These are phyloP conservation scores for Diorhabda sublineata DNA, from an alignment of 1,140 invertebrate species.

Conservation along the genomic window DNA sequence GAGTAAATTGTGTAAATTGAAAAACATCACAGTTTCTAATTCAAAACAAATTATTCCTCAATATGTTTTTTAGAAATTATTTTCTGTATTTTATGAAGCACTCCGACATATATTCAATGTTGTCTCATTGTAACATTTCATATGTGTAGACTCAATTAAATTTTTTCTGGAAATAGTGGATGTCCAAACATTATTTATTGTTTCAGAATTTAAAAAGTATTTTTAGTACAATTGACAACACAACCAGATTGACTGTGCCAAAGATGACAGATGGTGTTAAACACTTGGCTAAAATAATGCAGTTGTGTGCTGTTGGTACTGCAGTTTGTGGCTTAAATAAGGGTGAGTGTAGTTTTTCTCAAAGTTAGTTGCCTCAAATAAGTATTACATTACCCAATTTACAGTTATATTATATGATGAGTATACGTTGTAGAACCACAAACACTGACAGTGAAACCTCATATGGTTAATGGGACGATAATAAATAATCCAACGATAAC, in stretches of 20 bases:
- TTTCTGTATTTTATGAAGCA: no score
- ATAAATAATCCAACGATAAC: slow-evolving; percentile 15
- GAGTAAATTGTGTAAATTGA: no score
- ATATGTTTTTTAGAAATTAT: no score
- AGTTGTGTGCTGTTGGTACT: slow-evolving; percentile 9
- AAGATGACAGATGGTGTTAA: slow-evolving; percentile 11
- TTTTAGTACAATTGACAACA: slow-evolving; percentile 14
- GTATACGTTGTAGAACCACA: slow-evolving; percentile 6
- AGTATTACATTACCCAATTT: background rate
- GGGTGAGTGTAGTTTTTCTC: background rate
- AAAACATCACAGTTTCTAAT: no score
- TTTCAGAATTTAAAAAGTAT: slow-evolving; percentile 20
- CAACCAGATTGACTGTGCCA: slow-evolving; percentile 8
- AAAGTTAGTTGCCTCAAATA: background rate
- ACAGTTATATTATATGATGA: background rate
- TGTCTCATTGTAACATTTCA: no score
- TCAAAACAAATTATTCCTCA: no score
- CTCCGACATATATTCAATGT: no score
- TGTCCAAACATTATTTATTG: background rate
- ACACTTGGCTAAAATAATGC: slow-evolving; percentile 6
- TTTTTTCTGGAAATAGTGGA: background rate
- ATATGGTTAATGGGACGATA: slow-evolving; percentile 12
- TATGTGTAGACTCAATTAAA: background rate
- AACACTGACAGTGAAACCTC: slow-evolving; percentile 15
- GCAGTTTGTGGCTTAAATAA: slow-evolving; percentile 4